Evolutionary conservation across 2,113 vertebrate species (phyloP).

Genomic region (Columbina picui): DNA sequence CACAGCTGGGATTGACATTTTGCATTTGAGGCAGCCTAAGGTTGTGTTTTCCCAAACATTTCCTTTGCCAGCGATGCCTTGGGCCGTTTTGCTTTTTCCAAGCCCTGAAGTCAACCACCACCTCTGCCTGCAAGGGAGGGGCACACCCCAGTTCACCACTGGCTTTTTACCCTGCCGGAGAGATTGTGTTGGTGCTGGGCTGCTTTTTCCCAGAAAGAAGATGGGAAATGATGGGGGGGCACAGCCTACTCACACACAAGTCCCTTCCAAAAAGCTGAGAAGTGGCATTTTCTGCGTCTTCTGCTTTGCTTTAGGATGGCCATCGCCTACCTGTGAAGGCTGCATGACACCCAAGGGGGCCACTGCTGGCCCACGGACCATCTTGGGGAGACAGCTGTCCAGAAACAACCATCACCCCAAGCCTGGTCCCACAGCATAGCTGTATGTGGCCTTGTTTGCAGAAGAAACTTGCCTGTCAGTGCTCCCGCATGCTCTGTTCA

Average conservation of each 20-base stretch:
- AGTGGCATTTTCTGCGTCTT: neutral
- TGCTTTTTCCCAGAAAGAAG: neutral
- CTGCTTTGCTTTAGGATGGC: neutral
- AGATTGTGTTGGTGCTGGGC: neutral
- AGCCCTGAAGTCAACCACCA: rapidly evolving
- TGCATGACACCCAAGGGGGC: rapidly evolving
- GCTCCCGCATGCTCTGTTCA: neutral
- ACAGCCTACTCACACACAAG: neutral
- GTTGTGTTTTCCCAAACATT: neutral
- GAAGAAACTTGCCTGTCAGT: rapidly evolving
- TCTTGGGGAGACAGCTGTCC: neutral
- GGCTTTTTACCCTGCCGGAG: neutral
- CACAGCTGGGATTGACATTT: neutral
- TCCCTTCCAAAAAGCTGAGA: neutral
- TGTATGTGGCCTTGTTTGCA: rapidly evolving
- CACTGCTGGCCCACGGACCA: neutral
- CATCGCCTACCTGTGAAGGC: neutral
- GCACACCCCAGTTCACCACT: neutral
- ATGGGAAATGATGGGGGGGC: neutral
- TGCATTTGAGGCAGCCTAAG: neutral
- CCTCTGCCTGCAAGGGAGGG: rapidly evolving
- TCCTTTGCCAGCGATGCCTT: neutral
- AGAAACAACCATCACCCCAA: neutral
- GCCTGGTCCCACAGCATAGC: neutral
- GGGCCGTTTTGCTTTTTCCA: neutral